phyloP scores from a whole-genome alignment of 1,140 invertebrate genomes.

The Armadillidium nasatum region DNA sequence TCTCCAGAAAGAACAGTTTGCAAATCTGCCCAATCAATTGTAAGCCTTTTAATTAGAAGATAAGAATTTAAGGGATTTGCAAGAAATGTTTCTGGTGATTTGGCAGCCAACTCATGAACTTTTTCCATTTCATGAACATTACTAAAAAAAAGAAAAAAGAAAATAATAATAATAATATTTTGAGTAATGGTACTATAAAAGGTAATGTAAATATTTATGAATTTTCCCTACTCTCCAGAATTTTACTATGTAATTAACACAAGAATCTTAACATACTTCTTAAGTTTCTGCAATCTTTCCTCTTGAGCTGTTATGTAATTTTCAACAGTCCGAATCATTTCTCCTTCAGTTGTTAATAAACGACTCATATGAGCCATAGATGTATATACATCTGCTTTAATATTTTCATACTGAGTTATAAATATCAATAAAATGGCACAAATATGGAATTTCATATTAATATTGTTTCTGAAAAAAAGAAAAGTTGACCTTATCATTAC shows the following conservation, averaged over 20 bases:
- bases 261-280: constrained; percentile 53
- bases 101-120: constrained; percentile 71
- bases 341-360: constrained; percentile 77
- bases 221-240: no score
- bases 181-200: constrained; percentile 17
- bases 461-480: no score
- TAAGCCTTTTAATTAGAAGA: constrained; percentile 87
- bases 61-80: constrained; percentile 97
- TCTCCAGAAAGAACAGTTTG: constrained; percentile 68
- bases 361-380: constrained; percentile 86
- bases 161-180: no score
- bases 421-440: neutral
- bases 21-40: constrained; percentile 79
- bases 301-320: constrained; percentile 78
- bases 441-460: no score
- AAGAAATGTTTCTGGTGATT: constrained; percentile 75
- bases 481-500: no score
- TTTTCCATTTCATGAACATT: constrained; percentile 52
- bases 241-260: neutral
- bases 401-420: neutral
- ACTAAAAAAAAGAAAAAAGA: constrained; percentile 48
- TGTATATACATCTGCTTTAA: constrained; percentile 69
- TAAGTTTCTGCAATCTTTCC: constrained; percentile 67
- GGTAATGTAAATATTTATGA: neutral
- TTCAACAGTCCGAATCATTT: constrained; percentile 75